phyloP scores from a whole-genome alignment of 2,113 vertebrate species.

The Bufo gargarizans region DNA sequence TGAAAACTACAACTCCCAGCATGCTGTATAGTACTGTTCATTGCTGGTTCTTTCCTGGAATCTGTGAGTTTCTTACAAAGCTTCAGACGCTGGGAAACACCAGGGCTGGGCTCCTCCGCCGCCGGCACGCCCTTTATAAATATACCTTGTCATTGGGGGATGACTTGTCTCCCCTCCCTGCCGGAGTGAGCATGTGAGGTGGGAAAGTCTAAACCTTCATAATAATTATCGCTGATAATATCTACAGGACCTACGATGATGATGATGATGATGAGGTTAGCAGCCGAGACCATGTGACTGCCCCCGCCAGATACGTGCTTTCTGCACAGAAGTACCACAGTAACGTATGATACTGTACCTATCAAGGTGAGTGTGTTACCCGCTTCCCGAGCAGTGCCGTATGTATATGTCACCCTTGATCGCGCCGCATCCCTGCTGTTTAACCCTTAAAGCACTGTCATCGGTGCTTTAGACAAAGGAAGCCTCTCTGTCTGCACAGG shows the following conservation, averaged over 20 bases:
- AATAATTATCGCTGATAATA: not conserved
- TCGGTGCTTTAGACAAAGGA: no score
- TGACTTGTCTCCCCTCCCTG: not conserved
- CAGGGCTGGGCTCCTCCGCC: conserved; percentile 12
- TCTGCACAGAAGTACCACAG: not conserved
- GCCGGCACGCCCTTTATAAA: conserved; percentile 7
- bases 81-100: not conserved
- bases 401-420: no score
- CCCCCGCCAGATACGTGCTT: not conserved
- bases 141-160: not conserved
- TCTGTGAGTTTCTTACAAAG: not conserved
- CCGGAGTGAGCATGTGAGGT: not conserved
- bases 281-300: not conserved
- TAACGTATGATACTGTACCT: not conserved
- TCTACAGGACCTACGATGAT: not conserved
- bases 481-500: no score
- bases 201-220: not conserved
- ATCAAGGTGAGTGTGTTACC: not conserved
- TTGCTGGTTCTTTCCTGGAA: not conserved
- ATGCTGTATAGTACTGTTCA: no score
- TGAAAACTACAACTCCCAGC: no score
- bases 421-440: no score
- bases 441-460: no score
- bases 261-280: not conserved
- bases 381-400: no score